phyloP scores from a whole-genome alignment of 2,888 invertebrate genomes.

The Platerodrilus igneus region DNA sequence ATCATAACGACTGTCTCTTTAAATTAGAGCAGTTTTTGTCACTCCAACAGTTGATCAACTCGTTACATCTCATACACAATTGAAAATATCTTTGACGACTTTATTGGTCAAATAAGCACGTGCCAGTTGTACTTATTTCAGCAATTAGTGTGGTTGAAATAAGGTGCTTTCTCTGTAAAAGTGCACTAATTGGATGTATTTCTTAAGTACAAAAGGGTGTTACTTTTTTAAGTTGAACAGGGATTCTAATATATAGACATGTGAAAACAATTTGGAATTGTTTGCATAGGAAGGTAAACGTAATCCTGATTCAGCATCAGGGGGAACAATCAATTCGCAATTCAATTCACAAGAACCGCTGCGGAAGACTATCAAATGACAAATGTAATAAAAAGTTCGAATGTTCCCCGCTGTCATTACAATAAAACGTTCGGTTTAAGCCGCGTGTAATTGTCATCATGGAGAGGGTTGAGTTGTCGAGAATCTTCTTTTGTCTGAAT shows the following conservation, averaged over 20 bases:
- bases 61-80: not conserved
- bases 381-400: conserved; percentile 41
- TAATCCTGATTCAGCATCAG: conserved; percentile 22
- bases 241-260: too few relatives aligned
- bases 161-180: conserved; percentile 10
- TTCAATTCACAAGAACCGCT: conserved; percentile 30
- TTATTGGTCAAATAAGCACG: conserved; percentile 22
- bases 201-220: too few relatives aligned
- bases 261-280: too few relatives aligned
- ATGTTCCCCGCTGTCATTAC: conserved; percentile 42
- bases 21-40: conserved; percentile 27
- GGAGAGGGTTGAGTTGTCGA: conserved; percentile 32
- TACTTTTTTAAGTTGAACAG: too few relatives aligned
- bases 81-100: not conserved
- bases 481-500: conserved; percentile 25
- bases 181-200: conserved; percentile 16
- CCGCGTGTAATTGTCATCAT: conserved; percentile 43
- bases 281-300: conserved; percentile 25
- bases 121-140: conserved; percentile 22
- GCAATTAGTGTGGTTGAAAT: conserved; percentile 27
- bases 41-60: conserved; percentile 18
- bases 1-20: conserved; percentile 21
- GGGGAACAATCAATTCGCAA: conserved; percentile 35
- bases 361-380: conserved; percentile 43
- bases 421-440: conserved; percentile 43